phyloP scores from a whole-genome alignment of 2,888 invertebrate species.

The Zelleria hepariella region DNA sequence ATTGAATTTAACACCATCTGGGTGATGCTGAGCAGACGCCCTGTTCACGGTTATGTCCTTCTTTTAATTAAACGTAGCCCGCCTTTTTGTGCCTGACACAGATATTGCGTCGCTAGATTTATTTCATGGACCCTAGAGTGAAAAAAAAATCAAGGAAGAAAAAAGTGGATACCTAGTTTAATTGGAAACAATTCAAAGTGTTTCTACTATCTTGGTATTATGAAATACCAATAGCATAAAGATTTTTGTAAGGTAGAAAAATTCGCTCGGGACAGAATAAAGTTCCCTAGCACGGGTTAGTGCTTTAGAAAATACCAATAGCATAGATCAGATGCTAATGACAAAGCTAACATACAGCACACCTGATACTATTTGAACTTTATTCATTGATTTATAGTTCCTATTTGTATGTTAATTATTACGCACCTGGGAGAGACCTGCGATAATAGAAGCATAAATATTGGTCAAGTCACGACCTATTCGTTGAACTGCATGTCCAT shows the following conservation, averaged over 20 bases:
- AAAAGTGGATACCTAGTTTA: too few species aligned
- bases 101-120: not conserved
- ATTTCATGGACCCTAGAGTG: not conserved
- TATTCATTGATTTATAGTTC: not conserved
- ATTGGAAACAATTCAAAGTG: too few species aligned
- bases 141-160: not conserved
- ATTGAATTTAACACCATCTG: slow-evolving; percentile 54
- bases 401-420: not conserved
- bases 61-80: slow-evolving; percentile 37
- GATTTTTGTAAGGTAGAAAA: too few species aligned
- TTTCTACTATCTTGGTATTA: too few species aligned
- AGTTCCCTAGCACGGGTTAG: too few species aligned
- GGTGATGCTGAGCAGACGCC: slow-evolving; percentile 25
- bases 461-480: not conserved
- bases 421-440: not conserved
- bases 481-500: too few species aligned
- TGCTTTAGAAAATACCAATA: not conserved
- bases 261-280: too few species aligned
- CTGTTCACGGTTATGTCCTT: slow-evolving; percentile 31
- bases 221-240: too few species aligned
- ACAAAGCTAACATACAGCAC: not conserved
- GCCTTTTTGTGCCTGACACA: not conserved
- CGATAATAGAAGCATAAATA: not conserved
- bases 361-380: not conserved
- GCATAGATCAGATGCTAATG: not conserved